Evolutionary conservation across 2,113 vertebrate species (phyloP), one percentile per base, ranked within the genome.

Genomic region (Synodontis membranacea): DNA sequence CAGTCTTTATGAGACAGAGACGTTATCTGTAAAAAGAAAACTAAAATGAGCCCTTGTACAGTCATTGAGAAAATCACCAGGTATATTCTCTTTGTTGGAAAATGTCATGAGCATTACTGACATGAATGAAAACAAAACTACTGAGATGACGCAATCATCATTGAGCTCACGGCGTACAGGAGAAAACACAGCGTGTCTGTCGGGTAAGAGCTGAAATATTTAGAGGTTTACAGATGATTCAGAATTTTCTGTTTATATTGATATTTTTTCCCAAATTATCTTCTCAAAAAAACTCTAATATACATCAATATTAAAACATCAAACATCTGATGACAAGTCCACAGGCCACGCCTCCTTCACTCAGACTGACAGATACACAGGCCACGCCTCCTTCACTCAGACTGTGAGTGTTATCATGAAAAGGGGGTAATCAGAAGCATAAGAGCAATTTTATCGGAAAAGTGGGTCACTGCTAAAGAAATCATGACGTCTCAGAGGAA

Each of bases 101-200:
- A 78, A 78, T 78, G 75, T 78, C 75, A 78, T 78, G 46, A 50
- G 4, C 28, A 78, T 78, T 78, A 52, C n/a, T 52, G 75, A 78
- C 48, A 31, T 50, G 46, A n/a, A n/a, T 31, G 75, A 78, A 52
- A 34, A 17, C 46, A 17, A n/a, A 78, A 31, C n/a, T 19, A 31
- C 75, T 52, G 75, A 48, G 42, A 50, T 76, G 12, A 76, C 28
- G 4, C 74, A 76, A 31, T n/a, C 11, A 2, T 25, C 44, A 12
- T 9, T n/a, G 12, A 48, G 44, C 25, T 50, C 28, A 76, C 42
- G 8, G 12, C 23, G 4, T 75, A 46, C 72, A 75, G 4, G 28
- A 76, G 74, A 75, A 76, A 31, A 31, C 44, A n/a, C 74, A 31
- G 44, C 46, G 28, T 19, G 14, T 50, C 39, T 46, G 21, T 31